Evolutionary conservation across 2,888 invertebrate species (phyloP), one percentile per base, ranked within the genome.

Genomic region (Cantharis lateralis): DNA sequence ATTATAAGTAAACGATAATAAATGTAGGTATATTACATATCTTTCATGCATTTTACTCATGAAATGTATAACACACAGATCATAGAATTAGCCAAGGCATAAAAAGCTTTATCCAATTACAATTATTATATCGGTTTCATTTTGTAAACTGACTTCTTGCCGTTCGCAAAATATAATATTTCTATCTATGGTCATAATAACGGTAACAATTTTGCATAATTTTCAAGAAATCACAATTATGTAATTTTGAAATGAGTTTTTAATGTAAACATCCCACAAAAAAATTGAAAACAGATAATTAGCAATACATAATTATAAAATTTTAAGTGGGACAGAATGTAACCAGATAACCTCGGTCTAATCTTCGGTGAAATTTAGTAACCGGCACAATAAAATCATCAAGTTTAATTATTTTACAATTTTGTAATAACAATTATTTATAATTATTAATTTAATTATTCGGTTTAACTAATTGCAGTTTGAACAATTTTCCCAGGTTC

Each of bases 1-100:
- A 75, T 75, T 66, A 75, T 66, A 62, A 75, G 71, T 71, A 75
- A 75, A 70, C 61, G 75, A 75, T 75, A 70, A 71, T 26, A 75
- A 75, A 71, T 71, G 75, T 75, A 75, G 48, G 48, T 48, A 48
- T 48, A 48, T 48, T 48, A 48, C 48, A 48, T 48, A 48, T 48
- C 48, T 48, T n/a, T 48, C n/a, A n/a, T n/a, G 48, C 48, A 48
- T 48, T 48, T 48, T n/a, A 48, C 48, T 48, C 48, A 48, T n/a
- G 32, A 48, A 48, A 48, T 48, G 48, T 48, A 48, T 48, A 48
- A 48, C 48, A 48, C n/a, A 48, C 48, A 48, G 48, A 48, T 48
- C 48, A 48, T 48, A 48, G 48, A 48, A 48, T 48, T n/a, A 48
- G 48, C 9, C 48, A n/a, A 48, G 48, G 48, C 48, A 48, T 48